Evolutionary conservation across 2,888 invertebrate genomes (phyloP), one percentile per base, ranked within the genome.

Genomic region (Ceramica pisi): DNA sequence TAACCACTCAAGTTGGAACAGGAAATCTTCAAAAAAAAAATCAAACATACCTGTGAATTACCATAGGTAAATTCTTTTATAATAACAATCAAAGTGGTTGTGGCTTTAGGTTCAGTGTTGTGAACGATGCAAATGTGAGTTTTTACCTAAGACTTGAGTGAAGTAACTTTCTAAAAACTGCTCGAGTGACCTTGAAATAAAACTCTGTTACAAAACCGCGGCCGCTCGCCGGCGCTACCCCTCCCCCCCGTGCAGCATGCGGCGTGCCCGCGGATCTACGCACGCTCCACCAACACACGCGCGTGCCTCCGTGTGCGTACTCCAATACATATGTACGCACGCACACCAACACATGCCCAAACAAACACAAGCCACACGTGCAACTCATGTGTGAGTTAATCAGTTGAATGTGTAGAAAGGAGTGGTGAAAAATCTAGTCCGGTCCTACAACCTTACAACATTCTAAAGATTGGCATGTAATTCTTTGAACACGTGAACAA

Each of bases 121-220:
- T 76, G 55, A 76, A 76, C 85, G 83, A 86, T 87, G 86, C 81
- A 87, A 86, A 86, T 88, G 87, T 88, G 87, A 89, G 86, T 91
- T 92, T 85, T 93, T 91, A 92, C 88, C 90, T 92, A 92, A 93
- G 90, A 90, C 89, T 90, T 86, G 88, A 91, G 89, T 94, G 92
- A 93, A 94, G 94, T 94, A 93, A 96, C 96, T 96, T 96, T 96
- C 96, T 96, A 96, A 96, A 96, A 95, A 95, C 94, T 94, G 93
- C 93, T 94, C 92, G 91, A 90, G 90, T 96, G 96, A 96, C 96
- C 96, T 96, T 96, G 96, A 96, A 95, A 95, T 94, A 94, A 94
- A 95, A 93, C 92, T 93, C 91, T 95, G 90, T 96, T 96, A 96
- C 96, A 95, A 96, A 95, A 96, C 94, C 92, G 94, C 94, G 93